A percentile compares a stretch with the other conserved stretches of the same genome.
These are phyloP conservation scores for Nansenia antarctica DNA, from an alignment of 2,113 vertebrate species.

Conservation along the genomic window DNA sequence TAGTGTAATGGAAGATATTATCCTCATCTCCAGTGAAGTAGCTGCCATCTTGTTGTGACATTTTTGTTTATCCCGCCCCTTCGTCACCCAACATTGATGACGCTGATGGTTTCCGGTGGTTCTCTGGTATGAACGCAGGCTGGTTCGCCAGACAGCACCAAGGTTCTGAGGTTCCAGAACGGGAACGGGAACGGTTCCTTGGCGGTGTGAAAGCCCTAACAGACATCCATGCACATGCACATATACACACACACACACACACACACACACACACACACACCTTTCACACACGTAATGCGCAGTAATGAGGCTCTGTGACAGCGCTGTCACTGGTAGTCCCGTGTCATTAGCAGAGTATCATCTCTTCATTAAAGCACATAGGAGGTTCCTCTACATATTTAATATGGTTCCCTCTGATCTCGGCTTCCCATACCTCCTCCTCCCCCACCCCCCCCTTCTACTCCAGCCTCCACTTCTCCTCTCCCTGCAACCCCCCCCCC, in stretches of 20 bases:
- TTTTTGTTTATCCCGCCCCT: no score
- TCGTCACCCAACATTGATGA: no score
- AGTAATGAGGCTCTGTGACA: slow-evolving; percentile 53
- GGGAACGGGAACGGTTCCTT: no score
- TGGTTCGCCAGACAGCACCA: no score
- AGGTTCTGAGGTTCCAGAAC: no score
- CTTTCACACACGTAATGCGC: slow-evolving; percentile 12
- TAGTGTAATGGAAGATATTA: no score
- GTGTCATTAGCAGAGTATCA: slow-evolving; percentile 47
- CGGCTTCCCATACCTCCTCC: slow-evolving; percentile 13
- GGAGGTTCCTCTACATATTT: slow-evolving; percentile 54
- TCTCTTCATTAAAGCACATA: slow-evolving; percentile 48
- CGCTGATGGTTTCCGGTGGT: no score
- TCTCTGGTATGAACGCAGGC: no score
- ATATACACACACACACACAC: not conserved
- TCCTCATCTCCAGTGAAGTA: no score
- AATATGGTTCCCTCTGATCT: slow-evolving; percentile 52
- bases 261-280: not conserved
- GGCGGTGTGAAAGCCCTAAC: no score
- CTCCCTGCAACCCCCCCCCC: not conserved
- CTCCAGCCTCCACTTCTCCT: not conserved
- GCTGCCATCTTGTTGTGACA: no score
- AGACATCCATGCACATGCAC: no score
- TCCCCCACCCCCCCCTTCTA: not conserved
- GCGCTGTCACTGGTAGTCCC: slow-evolving; percentile 27